Evolutionary conservation across 1,140 invertebrate genomes (phyloP).

Genomic region (Samia ricini): DNA sequence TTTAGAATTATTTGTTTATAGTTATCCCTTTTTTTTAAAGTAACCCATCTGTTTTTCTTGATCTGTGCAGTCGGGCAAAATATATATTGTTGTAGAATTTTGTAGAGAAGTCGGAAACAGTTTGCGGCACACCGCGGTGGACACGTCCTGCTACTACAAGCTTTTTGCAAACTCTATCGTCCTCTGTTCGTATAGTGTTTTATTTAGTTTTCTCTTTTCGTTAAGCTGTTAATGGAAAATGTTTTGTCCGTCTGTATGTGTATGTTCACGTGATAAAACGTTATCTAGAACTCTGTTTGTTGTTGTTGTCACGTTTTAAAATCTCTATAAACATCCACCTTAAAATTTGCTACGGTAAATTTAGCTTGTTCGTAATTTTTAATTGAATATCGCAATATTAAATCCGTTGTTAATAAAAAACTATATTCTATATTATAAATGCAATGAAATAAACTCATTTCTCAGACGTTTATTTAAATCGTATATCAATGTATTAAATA

Average conservation of each 20-base stretch:
- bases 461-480: no score
- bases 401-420: no score
- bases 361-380: no score
- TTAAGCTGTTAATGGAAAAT: not conserved
- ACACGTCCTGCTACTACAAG: not conserved
- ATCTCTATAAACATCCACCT: no score
- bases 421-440: no score
- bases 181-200: not conserved
- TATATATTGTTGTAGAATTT: slow-evolving; percentile 1
- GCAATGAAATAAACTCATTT: no score
- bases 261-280: not conserved
- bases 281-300: no score
- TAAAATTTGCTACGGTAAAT: no score
- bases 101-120: not conserved
- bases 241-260: not conserved
- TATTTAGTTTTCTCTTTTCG: not conserved
- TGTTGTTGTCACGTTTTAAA: no score
- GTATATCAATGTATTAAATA: no score
- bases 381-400: no score
- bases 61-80: not conserved
- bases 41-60: not conserved
- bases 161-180: not conserved
- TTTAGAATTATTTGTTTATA: no score
- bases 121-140: not conserved
- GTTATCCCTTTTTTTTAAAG: not conserved